Evolutionary conservation across 2,888 invertebrate species (phyloP), one percentile per base, ranked within the genome.

Genomic region (Ashinkailepas kermadecensis): DNA sequence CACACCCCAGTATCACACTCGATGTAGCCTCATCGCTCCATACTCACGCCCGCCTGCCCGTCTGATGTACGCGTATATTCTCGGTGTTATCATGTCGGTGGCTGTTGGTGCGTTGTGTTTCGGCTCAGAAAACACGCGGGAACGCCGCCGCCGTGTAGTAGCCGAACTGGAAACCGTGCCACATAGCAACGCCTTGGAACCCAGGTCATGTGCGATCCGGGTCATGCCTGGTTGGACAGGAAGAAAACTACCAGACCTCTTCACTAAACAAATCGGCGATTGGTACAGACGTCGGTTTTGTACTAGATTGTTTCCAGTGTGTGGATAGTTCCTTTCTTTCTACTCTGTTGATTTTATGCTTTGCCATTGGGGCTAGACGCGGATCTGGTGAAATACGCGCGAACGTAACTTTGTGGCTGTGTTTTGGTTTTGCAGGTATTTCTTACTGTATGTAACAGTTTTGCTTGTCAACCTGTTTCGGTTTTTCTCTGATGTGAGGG

Each of bases 361-460:
- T 21, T 15, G 56, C 74, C 56, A 15, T 6, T 39, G 70, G 39
- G 11, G 13, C 39, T 39, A 15, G 15, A 59, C 59, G 39, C 39
- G 39, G 39, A 39, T 39, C 39, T 39, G 39, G 39, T 39, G 39
- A 39, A 39, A 39, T 39, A 39, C 39, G 39, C 39, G 56, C 74
- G 74, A 56, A 74, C 74, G 74, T 74, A 74, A 74, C 74, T 74
- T 74, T 54, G 56, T 74, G 74, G 74, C 74, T 74, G 74, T 74
- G 74, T 15, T 74, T 74, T 74, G 74, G 74, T 74, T 74, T 54
- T 56, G 74, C 74, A 74, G 74, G 74, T 74, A 56, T 74, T 74
- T 74, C 74, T 74, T 21, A 56, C 74, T 54, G 74, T 74, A 18
- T 15, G 70, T 70, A 25, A 70, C 39, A 39, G 70, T 39, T 67